These are phyloP conservation scores for Litoditis marina DNA, from an alignment of 2,888 invertebrate species.

Conservation along the genomic window DNA sequence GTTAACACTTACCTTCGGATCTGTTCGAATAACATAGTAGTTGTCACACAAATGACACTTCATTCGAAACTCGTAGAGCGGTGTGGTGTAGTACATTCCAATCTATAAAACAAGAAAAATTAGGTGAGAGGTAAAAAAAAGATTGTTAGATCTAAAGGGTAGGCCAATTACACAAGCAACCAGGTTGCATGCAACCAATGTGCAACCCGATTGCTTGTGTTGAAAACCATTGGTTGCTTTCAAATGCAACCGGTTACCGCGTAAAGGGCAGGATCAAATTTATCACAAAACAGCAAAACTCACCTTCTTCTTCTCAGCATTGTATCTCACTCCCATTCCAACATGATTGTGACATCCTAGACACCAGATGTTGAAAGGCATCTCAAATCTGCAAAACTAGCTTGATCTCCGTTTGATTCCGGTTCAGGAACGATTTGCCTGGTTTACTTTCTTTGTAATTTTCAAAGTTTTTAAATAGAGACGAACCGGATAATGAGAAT, in stretches of 20 bases:
- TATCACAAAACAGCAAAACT: background rate
- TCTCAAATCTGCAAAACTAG: slow-evolving; percentile 75
- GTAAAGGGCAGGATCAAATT: background rate
- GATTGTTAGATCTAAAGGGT: too few species aligned
- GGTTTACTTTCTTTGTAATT: background rate
- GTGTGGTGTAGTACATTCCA: slow-evolving; percentile 97
- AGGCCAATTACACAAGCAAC: too few species aligned
- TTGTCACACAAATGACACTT: slow-evolving; percentile 97
- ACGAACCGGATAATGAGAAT: slow-evolving; percentile 81
- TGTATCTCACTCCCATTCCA: slow-evolving; percentile 98
- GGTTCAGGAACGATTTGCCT: too few species aligned
- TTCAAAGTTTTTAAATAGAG: slow-evolving; percentile 1
- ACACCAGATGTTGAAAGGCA: slow-evolving; percentile 99
- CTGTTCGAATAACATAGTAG: slow-evolving; percentile 95
- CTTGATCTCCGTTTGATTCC: background rate
- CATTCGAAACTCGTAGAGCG: slow-evolving; percentile 96
- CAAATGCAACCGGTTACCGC: too few species aligned
- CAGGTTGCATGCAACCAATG: too few species aligned
- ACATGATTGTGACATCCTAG: slow-evolving; percentile 96
- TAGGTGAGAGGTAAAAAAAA: too few species aligned
- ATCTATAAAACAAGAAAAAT: slow-evolving; percentile 62
- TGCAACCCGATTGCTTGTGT: background rate
- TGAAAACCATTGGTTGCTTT: background rate
- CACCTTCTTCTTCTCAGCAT: slow-evolving; percentile 68
- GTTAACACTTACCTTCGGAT: slow-evolving; percentile 83